Evolutionary conservation across 2,888 invertebrate species (phyloP).

Genomic region (Invenusta paracnida): DNA sequence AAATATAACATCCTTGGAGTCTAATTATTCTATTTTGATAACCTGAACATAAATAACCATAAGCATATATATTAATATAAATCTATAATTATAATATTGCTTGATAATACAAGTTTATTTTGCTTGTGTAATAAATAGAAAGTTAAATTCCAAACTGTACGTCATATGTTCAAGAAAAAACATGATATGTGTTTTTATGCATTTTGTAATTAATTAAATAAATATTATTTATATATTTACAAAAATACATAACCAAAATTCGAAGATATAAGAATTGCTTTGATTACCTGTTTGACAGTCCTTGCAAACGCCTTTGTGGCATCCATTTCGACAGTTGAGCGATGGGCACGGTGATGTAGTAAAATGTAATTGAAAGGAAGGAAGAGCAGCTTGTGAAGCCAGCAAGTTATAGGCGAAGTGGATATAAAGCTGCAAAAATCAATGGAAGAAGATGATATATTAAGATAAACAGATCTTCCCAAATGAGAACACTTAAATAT

Average conservation of each 20-base stretch:
- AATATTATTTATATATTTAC: not conserved
- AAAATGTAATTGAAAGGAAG: not conserved
- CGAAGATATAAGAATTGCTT: not conserved
- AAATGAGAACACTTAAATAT: too few species aligned
- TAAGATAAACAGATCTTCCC: too few species aligned
- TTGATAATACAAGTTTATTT: too few species aligned
- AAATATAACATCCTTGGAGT: too few species aligned
- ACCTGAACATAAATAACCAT: too few species aligned
- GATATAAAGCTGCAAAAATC: not conserved
- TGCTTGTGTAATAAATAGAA: not conserved
- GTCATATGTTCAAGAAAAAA: too few species aligned
- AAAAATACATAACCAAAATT: not conserved
- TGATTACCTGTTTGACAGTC: not conserved
- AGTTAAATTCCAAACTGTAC: not conserved
- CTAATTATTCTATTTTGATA: too few species aligned
- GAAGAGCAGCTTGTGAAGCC: not conserved
- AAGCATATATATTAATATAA: too few species aligned
- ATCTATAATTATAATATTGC: too few species aligned
- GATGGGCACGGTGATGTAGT: not conserved
- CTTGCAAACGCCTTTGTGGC: not conserved
- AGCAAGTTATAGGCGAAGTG: not conserved
- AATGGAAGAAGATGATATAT: too few species aligned
- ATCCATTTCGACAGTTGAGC: not conserved
- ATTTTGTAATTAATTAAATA: too few species aligned
- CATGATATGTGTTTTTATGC: too few species aligned